phyloP scores from a whole-genome alignment of 1,140 invertebrate species.

The Physella acuta region DNA sequence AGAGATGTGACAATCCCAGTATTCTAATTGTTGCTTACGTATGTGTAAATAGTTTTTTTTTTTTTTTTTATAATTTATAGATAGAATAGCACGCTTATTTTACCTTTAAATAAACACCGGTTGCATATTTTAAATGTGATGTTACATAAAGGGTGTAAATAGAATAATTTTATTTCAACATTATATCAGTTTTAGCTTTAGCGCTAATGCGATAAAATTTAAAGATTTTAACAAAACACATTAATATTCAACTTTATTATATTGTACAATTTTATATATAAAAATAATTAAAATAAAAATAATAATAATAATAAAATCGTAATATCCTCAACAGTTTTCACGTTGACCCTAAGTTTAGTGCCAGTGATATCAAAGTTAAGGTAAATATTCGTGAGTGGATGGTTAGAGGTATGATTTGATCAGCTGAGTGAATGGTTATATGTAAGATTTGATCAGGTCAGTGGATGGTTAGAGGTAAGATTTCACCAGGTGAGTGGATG shows the following conservation, averaged over 20 bases:
- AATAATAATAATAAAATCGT: neutral
- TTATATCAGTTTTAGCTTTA: no score
- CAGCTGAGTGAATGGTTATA: neutral
- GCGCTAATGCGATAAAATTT: no score
- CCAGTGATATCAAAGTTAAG: constrained; percentile 5
- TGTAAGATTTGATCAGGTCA: no score
- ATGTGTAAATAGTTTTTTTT: neutral
- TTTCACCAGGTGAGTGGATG: no score
- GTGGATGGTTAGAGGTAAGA: neutral
- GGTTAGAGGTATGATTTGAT: no score
- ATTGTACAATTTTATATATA: no score
- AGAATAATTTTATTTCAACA: neutral
- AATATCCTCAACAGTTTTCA: neutral
- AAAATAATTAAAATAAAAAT: neutral
- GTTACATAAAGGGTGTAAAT: neutral
- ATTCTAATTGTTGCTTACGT: neutral
- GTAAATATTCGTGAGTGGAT: no score
- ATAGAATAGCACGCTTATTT: no score
- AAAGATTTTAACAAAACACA: no score
- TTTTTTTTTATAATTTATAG: neutral
- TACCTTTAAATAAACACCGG: no score
- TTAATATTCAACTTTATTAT: no score
- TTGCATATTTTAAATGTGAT: neutral
- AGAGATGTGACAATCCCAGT: neutral
- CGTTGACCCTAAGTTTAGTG: neutral